These are phyloP conservation scores for Kuschelorhynchus macadamiae DNA, from an alignment of 2,888 invertebrate genomes.

Conservation along the genomic window DNA sequence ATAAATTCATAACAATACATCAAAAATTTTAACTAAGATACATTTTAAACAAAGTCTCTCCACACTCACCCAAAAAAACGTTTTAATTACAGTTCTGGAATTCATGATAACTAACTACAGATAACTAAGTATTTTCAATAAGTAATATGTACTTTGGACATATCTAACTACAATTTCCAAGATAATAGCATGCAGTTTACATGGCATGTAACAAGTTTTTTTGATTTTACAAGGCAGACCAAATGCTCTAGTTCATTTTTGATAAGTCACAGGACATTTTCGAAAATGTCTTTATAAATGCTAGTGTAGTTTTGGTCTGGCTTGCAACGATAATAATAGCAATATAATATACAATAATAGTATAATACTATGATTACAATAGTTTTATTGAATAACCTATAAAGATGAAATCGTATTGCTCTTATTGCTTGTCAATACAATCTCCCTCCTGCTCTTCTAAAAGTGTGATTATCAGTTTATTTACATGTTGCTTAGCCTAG, in stretches of 20 bases:
- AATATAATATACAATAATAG: slow-evolving; percentile 54
- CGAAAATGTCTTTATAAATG: slow-evolving; percentile 30
- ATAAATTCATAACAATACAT: slow-evolving; percentile 47
- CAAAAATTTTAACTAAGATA: slow-evolving; percentile 27
- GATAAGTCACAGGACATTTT: slow-evolving; percentile 9
- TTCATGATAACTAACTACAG: slow-evolving; percentile 51
- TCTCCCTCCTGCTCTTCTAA: slow-evolving; percentile 56
- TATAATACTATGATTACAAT: slow-evolving; percentile 63
- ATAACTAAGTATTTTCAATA: slow-evolving; percentile 53
- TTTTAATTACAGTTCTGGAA: slow-evolving; percentile 36
- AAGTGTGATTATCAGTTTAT: slow-evolving; percentile 66
- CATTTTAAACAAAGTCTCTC: slow-evolving; percentile 26
- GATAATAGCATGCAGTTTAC: slow-evolving; percentile 66
- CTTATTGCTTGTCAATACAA: slow-evolving; percentile 66
- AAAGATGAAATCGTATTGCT: slow-evolving; percentile 64
- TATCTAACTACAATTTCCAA: slow-evolving; percentile 66
- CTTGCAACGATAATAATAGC: slow-evolving; percentile 40
- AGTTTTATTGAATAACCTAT: slow-evolving; percentile 56
- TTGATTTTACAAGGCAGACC: slow-evolving; percentile 43
- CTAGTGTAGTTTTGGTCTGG: slow-evolving; percentile 52
- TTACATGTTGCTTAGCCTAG: slow-evolving; percentile 61
- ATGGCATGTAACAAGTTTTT: slow-evolving; percentile 62
- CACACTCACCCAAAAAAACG: slow-evolving; percentile 26
- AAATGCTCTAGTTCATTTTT: slow-evolving; percentile 7
- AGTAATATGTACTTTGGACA: slow-evolving; percentile 65